A percentile compares a stretch with the other conserved stretches of the same genome.
These are phyloP conservation scores for Ariolimax columbianus DNA, from an alignment of 2,888 invertebrate species.

Conservation along the genomic window DNA sequence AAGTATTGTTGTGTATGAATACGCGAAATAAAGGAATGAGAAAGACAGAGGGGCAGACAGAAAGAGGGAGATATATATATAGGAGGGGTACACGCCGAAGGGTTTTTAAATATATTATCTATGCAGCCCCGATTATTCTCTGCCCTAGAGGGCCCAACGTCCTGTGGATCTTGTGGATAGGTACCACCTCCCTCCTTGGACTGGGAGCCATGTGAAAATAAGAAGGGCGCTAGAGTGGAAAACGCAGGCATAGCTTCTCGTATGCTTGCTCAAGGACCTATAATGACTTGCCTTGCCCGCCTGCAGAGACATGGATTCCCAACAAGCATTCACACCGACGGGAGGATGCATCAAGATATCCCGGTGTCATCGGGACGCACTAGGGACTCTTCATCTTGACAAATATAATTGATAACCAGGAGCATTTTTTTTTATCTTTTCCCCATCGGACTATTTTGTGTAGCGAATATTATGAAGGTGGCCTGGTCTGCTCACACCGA, in stretches of 20 bases:
- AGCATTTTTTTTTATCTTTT: background rate
- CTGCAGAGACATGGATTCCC: slow-evolving; percentile 14
- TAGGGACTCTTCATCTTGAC: slow-evolving; percentile 28
- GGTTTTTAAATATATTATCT: background rate
- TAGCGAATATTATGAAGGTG: slow-evolving; percentile 33
- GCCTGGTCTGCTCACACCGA: background rate
- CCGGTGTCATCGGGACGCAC: slow-evolving; percentile 17
- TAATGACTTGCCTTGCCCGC: slow-evolving; percentile 29
- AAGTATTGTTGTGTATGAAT: background rate
- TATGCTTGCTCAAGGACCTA: background rate
- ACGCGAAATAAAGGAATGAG: background rate
- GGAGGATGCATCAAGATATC: background rate
- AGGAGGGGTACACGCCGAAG: background rate
- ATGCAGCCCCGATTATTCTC: background rate
- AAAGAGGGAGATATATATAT: background rate
- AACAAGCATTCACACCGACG: slow-evolving; percentile 12
- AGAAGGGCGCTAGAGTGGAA: slow-evolving; percentile 42
- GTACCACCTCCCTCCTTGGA: background rate
- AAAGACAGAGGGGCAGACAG: slow-evolving; percentile 7
- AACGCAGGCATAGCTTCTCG: slow-evolving; percentile 17
- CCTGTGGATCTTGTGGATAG: background rate
- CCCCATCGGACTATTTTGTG: background rate
- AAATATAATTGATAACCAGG: slow-evolving; percentile 42
- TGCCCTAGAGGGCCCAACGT: background rate
- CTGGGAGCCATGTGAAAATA: background rate